Base-by-base conservation (phyloP, 1,140 invertebrate species). In the Pygmarrhopalites habei region DNA sequence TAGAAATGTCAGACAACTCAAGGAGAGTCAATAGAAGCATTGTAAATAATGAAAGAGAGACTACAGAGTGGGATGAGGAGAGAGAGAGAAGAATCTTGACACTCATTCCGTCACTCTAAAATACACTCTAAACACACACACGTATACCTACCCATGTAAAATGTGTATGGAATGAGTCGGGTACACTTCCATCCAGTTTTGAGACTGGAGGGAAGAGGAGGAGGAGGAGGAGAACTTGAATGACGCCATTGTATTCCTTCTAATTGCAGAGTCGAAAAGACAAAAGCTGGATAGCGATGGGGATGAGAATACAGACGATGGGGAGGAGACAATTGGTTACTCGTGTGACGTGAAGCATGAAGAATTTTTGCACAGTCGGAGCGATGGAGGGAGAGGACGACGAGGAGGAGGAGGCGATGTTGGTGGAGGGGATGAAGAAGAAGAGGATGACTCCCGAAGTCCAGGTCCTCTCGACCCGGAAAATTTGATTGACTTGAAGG, bases 221-320 rank as follows among this genome's bases (percentile, higher is more conserved):
- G n/a, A n/a, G n/a, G n/a, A n/a, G 17, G n/a, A 25, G 7, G 17
- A 25, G 10, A 35, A 35, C 3, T 2, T 39, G 44, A 62, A 62
- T 62, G 44, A 62, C 39, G 41, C 43, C 32, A 44, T 62, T 62
- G 62, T 64, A 49, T 67, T 58, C 17, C 35, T 63, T 58, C 25
- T 47, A 58, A 60, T 68, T 64, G 29, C 60, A 65, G 67, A 65
- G 29, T 65, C 67, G n/a, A 65, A 65, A 43, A 53, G 64, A 51
- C 67, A 62, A 62, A 69, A 63, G 57, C 60, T 69, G 64, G 67
- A 64, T 41, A 56, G 53, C 30, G 60, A 69, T 43, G 60, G 60
- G 15, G 66, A 67, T 17, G 58, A 66, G 32, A 55, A 60, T 43
- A 60, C 60, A 21, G 66, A 67, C 32, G 32, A 35, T 41, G 65